Conservation (phyloP, 2,888 invertebrate genomes). For the Heliothis peltigera region DNA sequence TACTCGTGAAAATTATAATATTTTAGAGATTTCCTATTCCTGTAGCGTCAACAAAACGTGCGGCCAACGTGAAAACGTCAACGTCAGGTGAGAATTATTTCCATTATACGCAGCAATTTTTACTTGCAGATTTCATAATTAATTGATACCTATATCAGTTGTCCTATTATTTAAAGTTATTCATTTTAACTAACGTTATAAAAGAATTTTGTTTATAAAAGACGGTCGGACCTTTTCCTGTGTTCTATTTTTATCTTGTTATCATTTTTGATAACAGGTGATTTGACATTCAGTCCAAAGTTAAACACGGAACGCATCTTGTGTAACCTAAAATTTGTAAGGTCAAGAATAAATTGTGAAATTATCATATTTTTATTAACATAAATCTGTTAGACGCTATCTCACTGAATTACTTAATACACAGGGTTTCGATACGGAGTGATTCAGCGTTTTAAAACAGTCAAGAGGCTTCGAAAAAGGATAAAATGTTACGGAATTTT, state of each 20-base stretch:
- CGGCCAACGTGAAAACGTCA: constrained; percentile 27
- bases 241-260: not conserved
- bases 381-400: constrained; percentile 41
- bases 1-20: not conserved
- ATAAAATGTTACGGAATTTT: constrained; percentile 78
- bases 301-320: constrained; percentile 44
- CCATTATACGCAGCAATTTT: constrained; percentile 2
- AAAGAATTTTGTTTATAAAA: not conserved
- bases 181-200: not conserved
- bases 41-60: constrained; percentile 29
- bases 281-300: constrained; percentile 22
- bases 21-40: not conserved
- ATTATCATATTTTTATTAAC: constrained; percentile 57
- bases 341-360: constrained; percentile 55
- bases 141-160: not conserved
- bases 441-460: constrained; percentile 50
- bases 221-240: not conserved
- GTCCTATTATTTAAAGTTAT: not conserved
- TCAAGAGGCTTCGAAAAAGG: constrained; percentile 30
- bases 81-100: constrained; percentile 21
- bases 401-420: constrained; percentile 49
- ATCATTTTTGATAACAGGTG: not conserved
- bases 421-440: constrained; percentile 40
- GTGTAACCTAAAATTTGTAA: constrained; percentile 58
- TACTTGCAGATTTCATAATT: not conserved